phyloP scores from a whole-genome alignment of 2,113 vertebrate species.

The Chlamydotis undulata region DNA sequence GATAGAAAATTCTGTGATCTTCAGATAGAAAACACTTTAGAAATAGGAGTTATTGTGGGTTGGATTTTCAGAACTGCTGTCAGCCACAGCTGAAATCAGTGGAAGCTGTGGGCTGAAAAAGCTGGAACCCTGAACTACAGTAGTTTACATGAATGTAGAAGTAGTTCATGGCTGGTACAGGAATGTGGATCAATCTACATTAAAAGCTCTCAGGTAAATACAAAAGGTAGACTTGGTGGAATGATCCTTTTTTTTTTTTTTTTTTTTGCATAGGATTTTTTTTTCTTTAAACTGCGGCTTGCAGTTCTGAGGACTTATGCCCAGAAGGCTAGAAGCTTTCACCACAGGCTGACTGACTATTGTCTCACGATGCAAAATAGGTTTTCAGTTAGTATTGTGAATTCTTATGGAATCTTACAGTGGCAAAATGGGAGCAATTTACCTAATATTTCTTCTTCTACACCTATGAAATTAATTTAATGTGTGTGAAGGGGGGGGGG shows the following conservation, averaged over 20 bases:
- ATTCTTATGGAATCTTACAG: conserved; percentile 56
- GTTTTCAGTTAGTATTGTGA: conserved; percentile 61
- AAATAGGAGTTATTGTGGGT: neutral
- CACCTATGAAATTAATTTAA: conserved; percentile 1
- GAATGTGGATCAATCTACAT: neutral
- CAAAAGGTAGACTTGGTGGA: neutral
- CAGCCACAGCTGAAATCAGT: conserved; percentile 29
- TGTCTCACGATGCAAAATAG: conserved; percentile 55
- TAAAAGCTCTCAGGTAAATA: neutral
- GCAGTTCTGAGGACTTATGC: neutral
- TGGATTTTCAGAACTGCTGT: conserved; percentile 21
- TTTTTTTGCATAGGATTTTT: neutral
- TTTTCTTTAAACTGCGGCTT: neutral
- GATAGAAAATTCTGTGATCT: conserved; percentile 21
- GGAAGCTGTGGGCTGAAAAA: conserved; percentile 14
- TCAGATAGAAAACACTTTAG: conserved; percentile 33
- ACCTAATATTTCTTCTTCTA: conserved; percentile 36
- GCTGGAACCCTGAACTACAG: neutral
- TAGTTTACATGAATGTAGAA: neutral
- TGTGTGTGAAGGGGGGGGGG: neutral
- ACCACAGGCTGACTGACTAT: conserved; percentile 24
- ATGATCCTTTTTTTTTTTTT: neutral
- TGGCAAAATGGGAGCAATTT: conserved; percentile 40
- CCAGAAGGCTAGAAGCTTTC: neutral
- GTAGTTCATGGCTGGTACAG: neutral